Evolutionary conservation across 2,888 invertebrate species (phyloP).

Genomic region (Diplolepis rosae): DNA sequence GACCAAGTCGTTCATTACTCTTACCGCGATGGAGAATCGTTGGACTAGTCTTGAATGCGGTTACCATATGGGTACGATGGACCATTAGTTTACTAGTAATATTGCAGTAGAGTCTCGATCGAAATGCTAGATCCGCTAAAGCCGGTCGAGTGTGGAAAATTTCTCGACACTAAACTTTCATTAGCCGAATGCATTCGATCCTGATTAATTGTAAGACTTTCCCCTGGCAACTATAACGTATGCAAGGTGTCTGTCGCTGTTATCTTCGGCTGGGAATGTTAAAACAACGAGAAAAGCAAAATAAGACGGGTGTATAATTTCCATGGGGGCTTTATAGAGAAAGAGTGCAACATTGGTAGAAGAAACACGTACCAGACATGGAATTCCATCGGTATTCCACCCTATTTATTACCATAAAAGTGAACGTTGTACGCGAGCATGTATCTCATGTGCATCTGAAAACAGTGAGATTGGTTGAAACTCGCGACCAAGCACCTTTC

Average conservation of each 20-base stretch:
- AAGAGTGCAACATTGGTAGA: neutral
- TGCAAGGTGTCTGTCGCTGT: conserved; percentile 12
- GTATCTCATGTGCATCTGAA: neutral
- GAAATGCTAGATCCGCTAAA: conserved; percentile 27
- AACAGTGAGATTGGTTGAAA: conserved; percentile 10
- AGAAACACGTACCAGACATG: neutral
- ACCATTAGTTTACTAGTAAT: conserved; percentile 4
- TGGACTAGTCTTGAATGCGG: conserved; percentile 1
- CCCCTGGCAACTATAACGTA: neutral
- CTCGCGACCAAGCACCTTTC: neutral
- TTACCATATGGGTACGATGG: conserved; percentile 4
- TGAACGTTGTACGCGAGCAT: neutral
- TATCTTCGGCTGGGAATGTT: neutral
- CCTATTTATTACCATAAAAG: conserved; percentile 6
- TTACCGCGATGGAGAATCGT: neutral
- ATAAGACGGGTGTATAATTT: neutral
- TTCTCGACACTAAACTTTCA: conserved; percentile 23
- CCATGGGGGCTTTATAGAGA: conserved; percentile 3
- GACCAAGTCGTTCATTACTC: conserved; percentile 7
- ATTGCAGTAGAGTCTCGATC: neutral
- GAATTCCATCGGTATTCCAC: conserved; percentile 1
- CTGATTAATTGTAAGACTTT: conserved; percentile 29
- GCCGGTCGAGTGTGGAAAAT: conserved; percentile 27
- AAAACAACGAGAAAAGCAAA: neutral
- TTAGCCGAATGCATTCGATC: conserved; percentile 17